These are phyloP conservation scores for Crotalus horridus DNA, from an alignment of 2,113 vertebrate species.

Conservation along the genomic window DNA sequence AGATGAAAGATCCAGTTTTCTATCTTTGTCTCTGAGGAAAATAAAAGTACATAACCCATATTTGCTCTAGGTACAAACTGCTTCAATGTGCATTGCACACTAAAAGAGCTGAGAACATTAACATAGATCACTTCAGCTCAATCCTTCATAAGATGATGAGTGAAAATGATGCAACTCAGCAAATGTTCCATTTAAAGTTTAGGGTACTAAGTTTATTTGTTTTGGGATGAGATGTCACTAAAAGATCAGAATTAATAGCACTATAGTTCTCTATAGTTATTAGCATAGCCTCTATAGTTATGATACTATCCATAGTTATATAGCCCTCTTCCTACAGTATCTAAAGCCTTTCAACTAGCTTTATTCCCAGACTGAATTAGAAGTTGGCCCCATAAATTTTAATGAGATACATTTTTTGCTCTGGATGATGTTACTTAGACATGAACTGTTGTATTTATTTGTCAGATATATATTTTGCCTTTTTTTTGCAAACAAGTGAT, in stretches of 20 bases:
- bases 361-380: background rate
- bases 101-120: background rate
- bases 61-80: background rate
- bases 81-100: background rate
- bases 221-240: background rate
- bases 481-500: background rate
- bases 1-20: background rate
- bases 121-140: background rate
- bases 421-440: background rate
- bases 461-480: background rate
- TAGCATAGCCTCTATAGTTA: background rate
- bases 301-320: background rate
- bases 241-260: background rate
- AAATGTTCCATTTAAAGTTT: background rate
- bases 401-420: background rate
- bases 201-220: background rate
- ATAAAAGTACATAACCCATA: background rate
- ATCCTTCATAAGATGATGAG: background rate
- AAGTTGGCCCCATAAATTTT: background rate
- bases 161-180: background rate
- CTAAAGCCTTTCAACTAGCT: background rate
- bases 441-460: background rate
- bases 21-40: background rate
- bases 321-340: background rate
- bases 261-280: background rate